Evolutionary conservation across 2,888 invertebrate genomes (phyloP).

Genomic region (Phyto melanocephala): DNA sequence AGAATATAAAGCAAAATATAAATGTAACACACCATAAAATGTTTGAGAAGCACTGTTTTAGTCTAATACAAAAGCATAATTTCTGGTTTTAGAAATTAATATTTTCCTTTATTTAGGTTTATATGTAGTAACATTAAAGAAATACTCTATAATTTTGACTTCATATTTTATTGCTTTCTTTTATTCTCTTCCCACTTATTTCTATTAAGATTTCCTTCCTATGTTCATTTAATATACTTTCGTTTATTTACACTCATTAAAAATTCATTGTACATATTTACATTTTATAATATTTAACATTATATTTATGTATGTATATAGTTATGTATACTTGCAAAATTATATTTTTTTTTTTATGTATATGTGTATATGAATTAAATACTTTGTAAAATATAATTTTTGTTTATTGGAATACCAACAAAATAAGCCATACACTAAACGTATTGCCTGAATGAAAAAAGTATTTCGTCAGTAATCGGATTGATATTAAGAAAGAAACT

Average conservation of each 20-base stretch:
- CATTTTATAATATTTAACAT: not conserved
- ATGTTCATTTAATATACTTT: slow-evolving; percentile 5
- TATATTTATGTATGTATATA: not conserved
- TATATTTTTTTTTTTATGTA: not conserved
- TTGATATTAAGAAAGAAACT: no score
- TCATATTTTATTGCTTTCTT: not conserved
- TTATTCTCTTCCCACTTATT: slow-evolving; percentile 1
- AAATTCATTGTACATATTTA: slow-evolving; percentile 58
- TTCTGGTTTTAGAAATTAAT: not conserved
- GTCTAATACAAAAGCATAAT: no score
- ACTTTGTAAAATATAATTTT: no score
- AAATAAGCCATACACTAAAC: no score
- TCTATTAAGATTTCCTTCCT: slow-evolving; percentile 4
- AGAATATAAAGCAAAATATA: no score
- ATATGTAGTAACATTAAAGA: not conserved
- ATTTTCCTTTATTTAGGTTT: not conserved
- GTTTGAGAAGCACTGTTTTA: no score
- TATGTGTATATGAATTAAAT: no score
- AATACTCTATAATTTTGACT: slow-evolving; percentile 19
- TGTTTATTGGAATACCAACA: no score
- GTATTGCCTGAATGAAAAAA: no score
- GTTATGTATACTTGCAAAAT: not conserved
- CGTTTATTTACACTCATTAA: slow-evolving; percentile 36
- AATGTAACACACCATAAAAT: no score
- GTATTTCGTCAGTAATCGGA: no score